These are phyloP conservation scores for Petrosia ficiformis DNA, from an alignment of 37 sponge, comb jelly and placozoan species.

Conservation along the genomic window DNA sequence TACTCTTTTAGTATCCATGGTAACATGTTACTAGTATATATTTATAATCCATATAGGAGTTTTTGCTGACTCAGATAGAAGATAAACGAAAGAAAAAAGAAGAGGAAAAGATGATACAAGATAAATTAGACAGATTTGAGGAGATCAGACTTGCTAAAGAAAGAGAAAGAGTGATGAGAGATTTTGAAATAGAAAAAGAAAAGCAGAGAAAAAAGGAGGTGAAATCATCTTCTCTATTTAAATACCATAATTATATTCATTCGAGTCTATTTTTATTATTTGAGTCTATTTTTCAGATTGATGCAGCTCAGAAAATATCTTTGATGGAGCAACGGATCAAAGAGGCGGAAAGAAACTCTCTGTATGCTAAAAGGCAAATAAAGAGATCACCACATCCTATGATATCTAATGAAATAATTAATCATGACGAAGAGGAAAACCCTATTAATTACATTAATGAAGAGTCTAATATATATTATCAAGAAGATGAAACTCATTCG, in stretches of 20 bases:
- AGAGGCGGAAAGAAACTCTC: neutral
- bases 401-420: too few relatives aligned
- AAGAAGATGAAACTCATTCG: too few relatives aligned
- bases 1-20: too few relatives aligned
- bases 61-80: constrained; percentile 20
- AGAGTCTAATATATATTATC: neutral
- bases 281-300: neutral
- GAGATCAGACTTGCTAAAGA: constrained; percentile 19
- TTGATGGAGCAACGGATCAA: neutral
- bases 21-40: too few relatives aligned
- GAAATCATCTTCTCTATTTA: neutral
- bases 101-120: neutral
- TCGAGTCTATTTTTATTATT: neutral
- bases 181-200: constrained; percentile 20
- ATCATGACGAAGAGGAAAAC: neutral
- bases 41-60: neutral
- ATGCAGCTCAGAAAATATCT: neutral
- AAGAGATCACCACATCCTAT: too few relatives aligned
- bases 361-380: neutral
- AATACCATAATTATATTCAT: neutral
- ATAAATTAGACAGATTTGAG: constrained; percentile 19
- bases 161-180: neutral
- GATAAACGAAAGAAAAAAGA: constrained; percentile 8
- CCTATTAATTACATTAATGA: neutral
- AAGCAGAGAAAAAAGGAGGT: constrained; percentile 25